Base-by-base conservation (phyloP, 2,113 vertebrate species). In the Caracal caracal region DNA sequence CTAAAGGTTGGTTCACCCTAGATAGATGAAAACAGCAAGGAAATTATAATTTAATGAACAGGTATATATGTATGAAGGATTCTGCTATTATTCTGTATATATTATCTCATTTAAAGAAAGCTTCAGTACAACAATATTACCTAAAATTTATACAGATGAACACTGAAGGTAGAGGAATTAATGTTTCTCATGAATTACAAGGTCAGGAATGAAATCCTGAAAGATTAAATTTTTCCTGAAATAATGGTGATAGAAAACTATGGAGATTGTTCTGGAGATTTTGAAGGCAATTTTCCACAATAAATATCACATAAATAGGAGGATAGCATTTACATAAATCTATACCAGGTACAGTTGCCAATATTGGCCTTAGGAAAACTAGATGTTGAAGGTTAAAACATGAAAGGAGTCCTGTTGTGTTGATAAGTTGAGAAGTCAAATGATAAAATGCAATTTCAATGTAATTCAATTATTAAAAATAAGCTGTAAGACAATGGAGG, bases 71-170 rank as follows among this genome's bases (percentile, higher is more conserved):
- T 47, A 26, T 56, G 11, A 95, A 84, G 33, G 33, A 81, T 49
- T 70, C 24, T 70, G 10, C 10, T 47, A 47, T 26, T 16, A 71
- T 40, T 94, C 40, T 91, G 8, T 3, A 90, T 53, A 30, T 43
- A 86, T 86, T 56, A 88, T 47, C 61, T 88, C 37, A 96, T 47
- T 79, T 95, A 95, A 96, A 73, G 30, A 84, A 91, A 80, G 37
- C 3, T 73, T 89, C 11, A 43, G 35, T 8, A 75, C 9, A 88
- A 43, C 10, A 94, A 2, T 51, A 26, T 47, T 35, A 51, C 43
- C 30, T 81, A 85, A 70, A 71, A 26, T 88, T 86, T 92, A 81
- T 40, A 92, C 30, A 76, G 24, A 24, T 59, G 70, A 87, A 90
- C 0, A 10, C 5, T 66, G 17, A 82, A 89, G 20, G 2, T 76